phyloP scores from a whole-genome alignment of 2,797 vertebrate genomes.

The Enteromius viviparus region DNA sequence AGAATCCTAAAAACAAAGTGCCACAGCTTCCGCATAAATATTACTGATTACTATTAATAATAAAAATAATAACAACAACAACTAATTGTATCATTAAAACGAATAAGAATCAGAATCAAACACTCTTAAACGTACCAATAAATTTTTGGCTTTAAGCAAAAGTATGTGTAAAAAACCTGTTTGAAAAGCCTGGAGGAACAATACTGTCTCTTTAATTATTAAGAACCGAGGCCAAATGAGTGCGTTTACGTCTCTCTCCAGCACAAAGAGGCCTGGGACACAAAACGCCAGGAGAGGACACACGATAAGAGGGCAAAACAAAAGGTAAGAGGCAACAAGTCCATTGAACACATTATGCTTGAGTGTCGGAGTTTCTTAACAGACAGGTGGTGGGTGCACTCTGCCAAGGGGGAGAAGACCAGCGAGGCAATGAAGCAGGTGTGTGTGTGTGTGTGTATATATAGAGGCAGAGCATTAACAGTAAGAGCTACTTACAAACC shows the following conservation, averaged over 20 bases:
- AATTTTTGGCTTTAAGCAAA: background rate
- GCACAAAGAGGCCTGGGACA: constrained; percentile 44
- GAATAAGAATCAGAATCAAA: background rate
- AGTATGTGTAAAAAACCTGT: background rate
- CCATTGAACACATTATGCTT: constrained; percentile 34
- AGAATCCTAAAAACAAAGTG: background rate
- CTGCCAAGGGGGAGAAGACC: constrained; percentile 24
- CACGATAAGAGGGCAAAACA: constrained; percentile 48
- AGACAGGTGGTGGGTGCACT: constrained; percentile 46
- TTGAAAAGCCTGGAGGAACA: constrained; percentile 46
- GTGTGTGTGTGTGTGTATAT: constrained; percentile 7
- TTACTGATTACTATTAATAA: background rate
- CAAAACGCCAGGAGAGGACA: constrained; percentile 40
- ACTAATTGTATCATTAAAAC: background rate
- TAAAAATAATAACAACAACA: background rate
- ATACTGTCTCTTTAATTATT: constrained; percentile 54
- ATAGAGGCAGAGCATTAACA: constrained; percentile 30
- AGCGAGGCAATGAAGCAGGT: constrained; percentile 38
- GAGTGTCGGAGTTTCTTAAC: constrained; percentile 25
- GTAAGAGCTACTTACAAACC: constrained; percentile 92
- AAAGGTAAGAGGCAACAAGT: constrained; percentile 29
- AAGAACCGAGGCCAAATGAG: constrained; percentile 39
- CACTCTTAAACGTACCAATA: background rate
- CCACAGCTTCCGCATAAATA: background rate
- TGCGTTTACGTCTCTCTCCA: constrained; percentile 47